Conservation (phyloP, 2,888 invertebrate genomes). For the Pachycephus smyrnensis region DNA sequence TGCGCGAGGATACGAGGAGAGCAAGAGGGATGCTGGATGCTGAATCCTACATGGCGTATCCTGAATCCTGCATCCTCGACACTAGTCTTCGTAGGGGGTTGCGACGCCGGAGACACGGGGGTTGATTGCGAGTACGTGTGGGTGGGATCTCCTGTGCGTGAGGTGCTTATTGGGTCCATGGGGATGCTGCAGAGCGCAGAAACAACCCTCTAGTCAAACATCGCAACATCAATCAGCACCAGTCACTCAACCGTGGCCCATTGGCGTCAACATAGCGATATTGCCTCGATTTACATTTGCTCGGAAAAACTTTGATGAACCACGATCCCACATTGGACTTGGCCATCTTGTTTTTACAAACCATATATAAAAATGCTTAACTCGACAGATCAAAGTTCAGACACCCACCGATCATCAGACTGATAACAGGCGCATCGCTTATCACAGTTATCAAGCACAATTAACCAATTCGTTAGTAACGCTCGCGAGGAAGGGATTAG, state of each 20-base stretch:
- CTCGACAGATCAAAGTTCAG: no score
- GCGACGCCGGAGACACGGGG: slow-evolving; percentile 16
- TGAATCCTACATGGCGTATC: no score
- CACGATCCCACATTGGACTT: no score
- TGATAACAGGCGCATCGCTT: no score
- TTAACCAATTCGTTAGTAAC: no score
- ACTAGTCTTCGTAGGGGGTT: no score
- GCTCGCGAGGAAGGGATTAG: slow-evolving; percentile 10
- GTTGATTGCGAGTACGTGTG: slow-evolving; percentile 25
- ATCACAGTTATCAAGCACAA: no score
- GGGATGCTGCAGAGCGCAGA: slow-evolving; percentile 58
- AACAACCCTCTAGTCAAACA: slow-evolving; percentile 67
- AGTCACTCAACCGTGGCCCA: slow-evolving; percentile 62
- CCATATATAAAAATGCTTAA: no score
- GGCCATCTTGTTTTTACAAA: no score
- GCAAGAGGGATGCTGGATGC: no score
- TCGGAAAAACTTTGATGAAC: slow-evolving; percentile 17
- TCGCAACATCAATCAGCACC: slow-evolving; percentile 67
- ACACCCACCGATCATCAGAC: no score
- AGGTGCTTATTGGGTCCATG: slow-evolving; percentile 65
- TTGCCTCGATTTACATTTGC: slow-evolving; percentile 59
- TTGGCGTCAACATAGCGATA: slow-evolving; percentile 62
- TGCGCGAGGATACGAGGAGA: slow-evolving; percentile 33
- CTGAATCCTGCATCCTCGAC: no score
- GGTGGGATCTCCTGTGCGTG: slow-evolving; percentile 33